A percentile compares a stretch with the other conserved stretches of the same genome.
phyloP scores from a whole-genome alignment of 1,140 invertebrate genomes.

The Drosophila kanapiae region DNA sequence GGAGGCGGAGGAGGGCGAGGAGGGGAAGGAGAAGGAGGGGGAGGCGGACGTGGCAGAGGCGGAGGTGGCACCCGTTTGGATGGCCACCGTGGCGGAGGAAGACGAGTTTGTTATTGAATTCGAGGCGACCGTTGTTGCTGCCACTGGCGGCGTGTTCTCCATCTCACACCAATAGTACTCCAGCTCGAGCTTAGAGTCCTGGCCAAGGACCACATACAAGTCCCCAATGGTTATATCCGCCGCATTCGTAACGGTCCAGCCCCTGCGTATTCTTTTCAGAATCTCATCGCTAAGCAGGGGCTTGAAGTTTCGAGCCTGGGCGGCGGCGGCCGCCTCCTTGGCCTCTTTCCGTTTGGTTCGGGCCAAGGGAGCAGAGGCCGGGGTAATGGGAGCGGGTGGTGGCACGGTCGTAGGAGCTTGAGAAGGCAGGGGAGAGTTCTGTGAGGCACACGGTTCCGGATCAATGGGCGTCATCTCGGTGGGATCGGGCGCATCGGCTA shows the following conservation, averaged over 20 bases:
- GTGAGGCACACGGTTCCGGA: neutral
- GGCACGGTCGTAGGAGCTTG: neutral
- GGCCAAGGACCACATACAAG: slow-evolving; percentile 95
- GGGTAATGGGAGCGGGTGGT: neutral
- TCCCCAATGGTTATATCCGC: slow-evolving; percentile 94
- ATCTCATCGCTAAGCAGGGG: slow-evolving; percentile 85
- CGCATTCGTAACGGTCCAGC: slow-evolving; percentile 92
- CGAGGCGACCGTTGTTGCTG: neutral
- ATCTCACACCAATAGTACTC: slow-evolving; percentile 92
- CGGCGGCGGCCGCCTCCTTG: slow-evolving; percentile 55
- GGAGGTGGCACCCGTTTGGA: neutral
- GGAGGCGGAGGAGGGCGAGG: neutral
- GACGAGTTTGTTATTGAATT: slow-evolving; percentile 1
- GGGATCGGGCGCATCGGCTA: neutral
- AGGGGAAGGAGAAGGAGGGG: neutral
- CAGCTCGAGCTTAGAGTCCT: slow-evolving; percentile 91
- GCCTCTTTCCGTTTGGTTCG: slow-evolving; percentile 63
- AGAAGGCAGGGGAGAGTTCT: neutral
- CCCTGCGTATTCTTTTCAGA: slow-evolving; percentile 88
- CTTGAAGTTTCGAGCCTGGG: slow-evolving; percentile 63
- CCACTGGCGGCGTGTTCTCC: slow-evolving; percentile 23
- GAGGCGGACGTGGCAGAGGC: neutral
- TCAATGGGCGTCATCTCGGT: neutral
- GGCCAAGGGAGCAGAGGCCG: slow-evolving; percentile 1
- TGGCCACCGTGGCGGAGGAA: slow-evolving; percentile 5